A percentile compares a stretch with the other conserved stretches of the same genome.
Evolutionary conservation across 2,113 vertebrate species (phyloP).

Genomic region (Centropus unirufus): DNA sequence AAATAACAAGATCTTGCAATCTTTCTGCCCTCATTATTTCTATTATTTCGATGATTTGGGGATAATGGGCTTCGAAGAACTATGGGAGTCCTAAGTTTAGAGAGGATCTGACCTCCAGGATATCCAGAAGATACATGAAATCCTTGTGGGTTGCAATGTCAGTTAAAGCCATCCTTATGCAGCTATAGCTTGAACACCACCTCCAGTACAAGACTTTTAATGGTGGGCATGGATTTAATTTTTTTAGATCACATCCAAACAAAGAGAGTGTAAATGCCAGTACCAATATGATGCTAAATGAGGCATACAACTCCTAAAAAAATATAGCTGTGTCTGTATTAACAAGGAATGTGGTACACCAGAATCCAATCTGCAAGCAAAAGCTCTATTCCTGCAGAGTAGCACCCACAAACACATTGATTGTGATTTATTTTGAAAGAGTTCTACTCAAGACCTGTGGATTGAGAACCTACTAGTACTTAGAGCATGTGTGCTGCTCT

Average conservation of each 20-base stretch:
- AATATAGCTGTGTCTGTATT: background rate
- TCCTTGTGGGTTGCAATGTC: rapidly evolving
- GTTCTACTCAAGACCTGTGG: background rate
- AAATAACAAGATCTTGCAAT: background rate
- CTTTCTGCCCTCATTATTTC: background rate
- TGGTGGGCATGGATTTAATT: background rate
- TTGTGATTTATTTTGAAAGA: background rate
- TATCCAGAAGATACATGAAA: background rate
- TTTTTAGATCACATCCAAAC: background rate
- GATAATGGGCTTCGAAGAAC: background rate
- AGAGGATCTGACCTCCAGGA: background rate
- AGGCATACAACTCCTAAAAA: background rate
- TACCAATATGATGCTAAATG: background rate
- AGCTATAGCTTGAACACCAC: background rate
- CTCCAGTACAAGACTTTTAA: background rate
- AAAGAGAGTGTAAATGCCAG: background rate
- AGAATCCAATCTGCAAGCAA: background rate
- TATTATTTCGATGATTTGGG: background rate
- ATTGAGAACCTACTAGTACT: background rate
- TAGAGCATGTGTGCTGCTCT: background rate
- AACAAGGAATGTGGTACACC: background rate
- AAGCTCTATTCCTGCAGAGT: background rate
- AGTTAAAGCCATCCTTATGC: background rate
- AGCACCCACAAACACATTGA: background rate
- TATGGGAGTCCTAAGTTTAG: background rate